Evolutionary conservation across 2,888 invertebrate species (phyloP), one percentile per base, ranked within the genome.

Genomic region (Belgica antarctica): DNA sequence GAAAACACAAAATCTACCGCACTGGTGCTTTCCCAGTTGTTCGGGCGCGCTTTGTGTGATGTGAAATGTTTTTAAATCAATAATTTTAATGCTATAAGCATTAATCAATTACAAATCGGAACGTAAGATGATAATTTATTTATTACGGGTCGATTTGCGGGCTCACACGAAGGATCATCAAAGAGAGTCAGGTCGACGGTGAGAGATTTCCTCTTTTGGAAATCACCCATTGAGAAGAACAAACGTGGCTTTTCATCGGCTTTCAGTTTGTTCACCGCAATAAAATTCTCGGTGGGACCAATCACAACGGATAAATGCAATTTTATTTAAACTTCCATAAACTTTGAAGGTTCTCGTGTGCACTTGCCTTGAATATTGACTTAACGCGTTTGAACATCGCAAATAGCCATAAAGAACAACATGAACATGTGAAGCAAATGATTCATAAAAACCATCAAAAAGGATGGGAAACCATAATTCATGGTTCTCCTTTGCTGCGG

Each of bases 61-160:
- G 34, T 12, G 17, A 34, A 8, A 17, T 10, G 31, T 22, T 28
- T 15, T 34, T 24, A 63, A 63, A 41, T 41, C 36, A 63, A 41
- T 34, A 22, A 63, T 63, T 63, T 34, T 24, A 63, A 63, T 63
- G 36, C 63, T 22, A 10, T 41, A 27, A 12, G 19, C 63, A 63
- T 62, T 62, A 62, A 63, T 63, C 63, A 63, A 63, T 63, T 63
- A 63, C 41, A 19, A 41, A 41, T n/a, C 24, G 36, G 15, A 63
- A 62, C 62, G 62, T 62, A 28, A 12, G 41, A 31, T 24, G 63
- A 41, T 63, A 36, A 63, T 63, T 63, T 63, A 63, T 63, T 41
- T 63, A 12, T 41, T 41, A 12, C 12, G 15, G 2, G n/a, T 41
- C 15, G 4, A 4, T 15, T 12, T 15, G 41, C 41, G 2, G 41